Evolutionary conservation across 1,140 invertebrate genomes (phyloP), one percentile per base, ranked within the genome.

Genomic region (Probaryconus sp.): DNA sequence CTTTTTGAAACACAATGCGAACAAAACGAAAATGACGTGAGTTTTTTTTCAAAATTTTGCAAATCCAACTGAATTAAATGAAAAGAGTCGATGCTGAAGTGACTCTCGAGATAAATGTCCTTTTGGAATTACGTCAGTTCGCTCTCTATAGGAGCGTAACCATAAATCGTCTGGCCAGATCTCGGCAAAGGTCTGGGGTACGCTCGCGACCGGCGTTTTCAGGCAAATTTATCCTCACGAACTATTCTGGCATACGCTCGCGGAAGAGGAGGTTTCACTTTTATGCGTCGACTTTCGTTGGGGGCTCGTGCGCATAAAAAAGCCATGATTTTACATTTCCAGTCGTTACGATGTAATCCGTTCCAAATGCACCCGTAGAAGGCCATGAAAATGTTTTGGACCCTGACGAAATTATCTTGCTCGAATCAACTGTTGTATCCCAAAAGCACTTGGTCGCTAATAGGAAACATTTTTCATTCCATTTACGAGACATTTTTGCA

Each of bases 21-120:
- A n/a, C n/a, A n/a, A n/a, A n/a, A n/a, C n/a, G n/a, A n/a, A n/a
- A n/a, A n/a, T n/a, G n/a, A n/a, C n/a, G n/a, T n/a, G n/a, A n/a
- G n/a, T n/a, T n/a, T n/a, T n/a, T n/a, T n/a, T n/a, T n/a, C n/a
- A n/a, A n/a, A n/a, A n/a, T n/a, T n/a, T n/a, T n/a, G n/a, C n/a
- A n/a, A n/a, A n/a, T n/a, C n/a, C n/a, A n/a, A n/a, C n/a, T n/a
- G n/a, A n/a, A n/a, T n/a, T n/a, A n/a, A n/a, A n/a, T n/a, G 58
- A 78, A 75, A 76, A 82, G 82, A 83, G 80, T 83, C 77, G 53
- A n/a, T n/a, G 38, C 17, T 61, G 31, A 63, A 77, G 74, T 81
- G 81, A 79, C 81, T 79, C 73, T 78, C 68, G 76, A 83, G 81
- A 83, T 81, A 81, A 83, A 83, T 83, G 79, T 80, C 43, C 72